Percentiles rank a stretch among this genome's conserved stretches.
Conservation (phyloP, 1,140 invertebrate genomes). For the Heliothis subflexa region DNA sequence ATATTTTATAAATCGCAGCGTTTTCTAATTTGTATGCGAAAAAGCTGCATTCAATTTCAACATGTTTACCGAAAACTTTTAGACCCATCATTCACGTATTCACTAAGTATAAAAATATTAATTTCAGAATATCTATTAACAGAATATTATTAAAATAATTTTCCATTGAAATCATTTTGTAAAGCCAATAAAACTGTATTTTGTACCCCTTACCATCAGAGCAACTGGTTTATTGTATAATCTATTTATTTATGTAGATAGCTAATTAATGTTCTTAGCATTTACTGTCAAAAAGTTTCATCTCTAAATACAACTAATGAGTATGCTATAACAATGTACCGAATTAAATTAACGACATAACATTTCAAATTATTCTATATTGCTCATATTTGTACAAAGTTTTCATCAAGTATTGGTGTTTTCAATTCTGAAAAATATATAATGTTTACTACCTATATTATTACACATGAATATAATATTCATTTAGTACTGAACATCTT, state of each 20-base stretch:
- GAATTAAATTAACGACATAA: conserved; percentile 76
- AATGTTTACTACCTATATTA: conserved; percentile 75
- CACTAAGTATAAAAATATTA: conserved; percentile 85
- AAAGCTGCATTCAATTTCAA: conserved; percentile 7
- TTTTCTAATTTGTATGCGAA: conserved; percentile 19
- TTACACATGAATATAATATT: conserved; percentile 71
- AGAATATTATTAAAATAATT: conserved; percentile 67
- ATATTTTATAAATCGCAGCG: neutral
- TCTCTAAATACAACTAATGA: conserved; percentile 74
- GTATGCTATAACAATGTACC: conserved; percentile 78
- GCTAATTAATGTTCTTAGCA: conserved; percentile 60
- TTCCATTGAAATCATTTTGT: conserved; percentile 73
- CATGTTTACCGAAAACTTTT: conserved; percentile 51
- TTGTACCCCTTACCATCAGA: conserved; percentile 85
- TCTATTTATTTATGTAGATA: conserved; percentile 55
- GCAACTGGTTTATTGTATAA: conserved; percentile 75
- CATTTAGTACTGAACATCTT: conserved; percentile 64
- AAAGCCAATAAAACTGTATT: conserved; percentile 80
- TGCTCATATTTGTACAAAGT: conserved; percentile 85
- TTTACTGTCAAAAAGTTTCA: conserved; percentile 57
- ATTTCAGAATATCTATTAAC: conserved; percentile 79
- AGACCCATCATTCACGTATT: conserved; percentile 61
- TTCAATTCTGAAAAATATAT: conserved; percentile 76
- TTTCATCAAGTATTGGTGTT: conserved; percentile 84
- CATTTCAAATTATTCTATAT: conserved; percentile 83